These are phyloP conservation scores for Cactoblastis cactorum DNA, from an alignment of 2,888 invertebrate species.

Conservation along the genomic window DNA sequence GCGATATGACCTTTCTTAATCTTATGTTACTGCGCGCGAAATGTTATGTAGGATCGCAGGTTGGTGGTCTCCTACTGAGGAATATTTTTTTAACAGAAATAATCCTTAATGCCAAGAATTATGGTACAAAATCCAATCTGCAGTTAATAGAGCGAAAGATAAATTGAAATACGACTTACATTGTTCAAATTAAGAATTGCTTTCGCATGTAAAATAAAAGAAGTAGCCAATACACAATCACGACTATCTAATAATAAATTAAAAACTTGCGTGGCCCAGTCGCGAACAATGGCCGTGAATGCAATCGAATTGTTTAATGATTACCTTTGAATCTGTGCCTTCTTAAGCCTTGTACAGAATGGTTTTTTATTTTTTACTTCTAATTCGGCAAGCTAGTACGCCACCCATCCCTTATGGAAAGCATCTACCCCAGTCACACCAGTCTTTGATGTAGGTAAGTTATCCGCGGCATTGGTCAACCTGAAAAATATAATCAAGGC, in stretches of 20 bases:
- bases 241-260: constrained; percentile 27
- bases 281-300: constrained; percentile 38
- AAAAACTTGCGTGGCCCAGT: constrained; percentile 31
- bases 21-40: constrained; percentile 12
- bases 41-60: constrained; percentile 4
- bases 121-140: neutral
- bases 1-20: constrained; percentile 23
- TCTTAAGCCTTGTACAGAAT: constrained; percentile 22
- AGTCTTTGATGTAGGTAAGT: no score
- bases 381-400: no score
- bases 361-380: no score
- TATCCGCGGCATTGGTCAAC: no score
- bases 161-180: constrained; percentile 11
- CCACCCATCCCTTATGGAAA: no score
- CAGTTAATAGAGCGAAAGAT: neutral
- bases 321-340: constrained; percentile 54
- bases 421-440: no score
- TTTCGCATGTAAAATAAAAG: constrained; percentile 10
- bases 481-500: no score
- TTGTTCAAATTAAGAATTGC: constrained; percentile 4
- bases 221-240: constrained; percentile 12
- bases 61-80: constrained; percentile 4
- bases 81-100: neutral
- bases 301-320: constrained; percentile 40
- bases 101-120: neutral